Evolutionary conservation across 2,113 vertebrate genomes (phyloP), one percentile per base, ranked within the genome.

Genomic region (Pelodiscus sinensis): DNA sequence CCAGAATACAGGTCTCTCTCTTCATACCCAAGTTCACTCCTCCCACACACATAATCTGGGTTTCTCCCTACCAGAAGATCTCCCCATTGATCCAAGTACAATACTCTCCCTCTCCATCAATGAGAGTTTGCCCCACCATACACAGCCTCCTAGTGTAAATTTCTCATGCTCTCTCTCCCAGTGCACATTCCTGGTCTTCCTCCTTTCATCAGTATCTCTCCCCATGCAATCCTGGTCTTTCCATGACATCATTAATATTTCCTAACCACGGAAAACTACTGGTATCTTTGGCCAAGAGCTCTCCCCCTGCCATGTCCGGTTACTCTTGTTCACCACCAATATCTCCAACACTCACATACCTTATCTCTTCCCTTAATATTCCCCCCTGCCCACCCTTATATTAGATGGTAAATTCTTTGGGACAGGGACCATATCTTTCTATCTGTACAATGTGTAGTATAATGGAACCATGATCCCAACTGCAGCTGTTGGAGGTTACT

Each of bases 371-470:
- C 22, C 31, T 12, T 22, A 75, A 31, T 18, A 13, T 35, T 14
- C n/a, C 44, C 83, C 35, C 84, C 56, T 10, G 52, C 52, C 52
- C 52, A 58, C n/a, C 13, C 50, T 77, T 84, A 79, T 84, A 5
- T 82, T 79, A 79, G 50, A 79, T 1, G 91, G n/a, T 58, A 82
- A 92, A 27, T 21, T 79, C 16, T 86, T 90, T 82, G 75, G 58
- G 75, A 65, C 60, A 87, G 55, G 50, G 87, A 73, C 84, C 4
- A 0, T 9, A 4, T 77, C 56, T 50, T 89, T 60, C 90, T 11
- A 31, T 4, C 0, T 77, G 6, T 57, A n/a, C 1, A 1, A 8
- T 79, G 35, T 58, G 16, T 82, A n/a, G 31, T 52, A 25, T 55
- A 18, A 80, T 85, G 6, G 2, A 38, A 25, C 14, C n/a, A 85